Evolutionary conservation across 1,140 invertebrate genomes (phyloP), one percentile per base, ranked within the genome.

Genomic region (Zaprionus tsacasi): DNA sequence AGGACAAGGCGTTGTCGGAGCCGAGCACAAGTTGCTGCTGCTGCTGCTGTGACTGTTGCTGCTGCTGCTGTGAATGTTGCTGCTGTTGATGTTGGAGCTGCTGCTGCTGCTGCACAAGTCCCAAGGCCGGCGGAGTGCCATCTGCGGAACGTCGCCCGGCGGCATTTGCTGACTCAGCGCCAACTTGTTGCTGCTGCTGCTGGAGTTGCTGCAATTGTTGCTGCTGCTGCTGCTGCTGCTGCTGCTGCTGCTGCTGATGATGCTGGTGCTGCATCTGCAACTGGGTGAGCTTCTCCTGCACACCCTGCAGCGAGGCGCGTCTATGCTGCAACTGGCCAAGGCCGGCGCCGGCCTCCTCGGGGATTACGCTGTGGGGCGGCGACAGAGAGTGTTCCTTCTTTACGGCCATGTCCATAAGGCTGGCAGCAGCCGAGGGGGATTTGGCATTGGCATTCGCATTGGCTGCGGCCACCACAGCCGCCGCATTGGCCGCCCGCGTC

Each of bases 351-450:
- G 65, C 54, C 11, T 71, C 73, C 54, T 71, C 69, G 5, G 71
- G 43, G 25, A 56, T 36, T 8, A 72, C 73, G 15, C 69, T 74
- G 63, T 79, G 86, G 33, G 78, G 71, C 40, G 91, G 89, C 43
- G 92, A 91, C 25, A 87, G 70, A 0, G 91, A 92, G 56, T 89
- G 86, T 66, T 92, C 91, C 71, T 92, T 91, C 72, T 92, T 92
- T 45, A 92, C 80, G 43, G 82, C 88, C 73, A 92, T 65, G 38
- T 92, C 90, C 30, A 76, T 78, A 11, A 90, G 70, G 30, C 79
- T 89, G 56, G 77, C 79, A 3, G 78, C 59, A 7, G 74, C 86
- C 43, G 77, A 75, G 17, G 81, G 88, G 13, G 79, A 83, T 68
- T 92, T 92, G 66, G 82, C 81, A 81, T 70, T 69, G 7, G 45